These are phyloP conservation scores for Nothocercus julius DNA, from an alignment of 2,113 vertebrate species.

Conservation along the genomic window DNA sequence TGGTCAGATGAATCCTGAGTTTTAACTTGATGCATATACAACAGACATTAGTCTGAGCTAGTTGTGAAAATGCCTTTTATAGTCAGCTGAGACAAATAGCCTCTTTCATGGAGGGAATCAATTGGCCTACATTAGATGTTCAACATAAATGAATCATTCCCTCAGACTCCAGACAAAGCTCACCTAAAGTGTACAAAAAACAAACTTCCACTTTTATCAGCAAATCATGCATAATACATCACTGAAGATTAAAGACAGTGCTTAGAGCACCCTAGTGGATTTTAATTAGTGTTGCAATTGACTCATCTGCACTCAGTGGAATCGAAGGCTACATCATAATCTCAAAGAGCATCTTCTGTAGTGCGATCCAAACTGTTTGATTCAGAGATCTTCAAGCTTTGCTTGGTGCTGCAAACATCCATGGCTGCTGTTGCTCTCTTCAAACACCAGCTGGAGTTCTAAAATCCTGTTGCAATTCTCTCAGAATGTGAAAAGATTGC, in stretches of 20 bases:
- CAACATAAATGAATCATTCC: background rate
- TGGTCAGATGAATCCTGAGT: background rate
- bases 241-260: background rate
- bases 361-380: background rate
- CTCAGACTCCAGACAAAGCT: background rate
- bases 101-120: background rate
- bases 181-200: background rate
- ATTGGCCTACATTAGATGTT: background rate
- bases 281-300: background rate
- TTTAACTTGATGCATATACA: background rate
- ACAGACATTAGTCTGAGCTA: background rate
- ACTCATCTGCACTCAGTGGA: background rate
- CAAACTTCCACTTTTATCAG: background rate
- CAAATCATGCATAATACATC: background rate
- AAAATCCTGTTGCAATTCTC: background rate
- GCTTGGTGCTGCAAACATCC: background rate
- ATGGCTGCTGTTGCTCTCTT: background rate
- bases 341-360: background rate
- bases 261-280: background rate
- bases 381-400: background rate
- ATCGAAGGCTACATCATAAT: background rate
- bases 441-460: background rate
- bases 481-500: background rate
- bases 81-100: background rate
- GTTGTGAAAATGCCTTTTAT: background rate